Conservation (phyloP, 2,113 vertebrate species). For the Budorcas taxicolor region DNA sequence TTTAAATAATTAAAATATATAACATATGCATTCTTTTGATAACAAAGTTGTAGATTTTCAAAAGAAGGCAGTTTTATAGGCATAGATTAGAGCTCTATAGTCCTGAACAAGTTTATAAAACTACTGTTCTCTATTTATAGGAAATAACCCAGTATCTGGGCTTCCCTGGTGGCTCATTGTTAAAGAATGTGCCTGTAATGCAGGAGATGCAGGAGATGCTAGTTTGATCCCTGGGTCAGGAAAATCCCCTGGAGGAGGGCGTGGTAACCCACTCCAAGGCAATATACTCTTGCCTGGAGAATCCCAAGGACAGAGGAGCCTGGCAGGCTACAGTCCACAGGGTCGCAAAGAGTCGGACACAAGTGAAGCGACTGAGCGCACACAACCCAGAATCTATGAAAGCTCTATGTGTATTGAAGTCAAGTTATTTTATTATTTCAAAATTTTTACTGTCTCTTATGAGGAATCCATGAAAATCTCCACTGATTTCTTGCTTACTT, state of each 20-base stretch:
- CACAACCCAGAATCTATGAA: neutral
- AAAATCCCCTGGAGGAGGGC: neutral
- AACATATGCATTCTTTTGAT: neutral
- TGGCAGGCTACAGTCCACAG: neutral
- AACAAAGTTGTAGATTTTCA: neutral
- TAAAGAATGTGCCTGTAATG: neutral
- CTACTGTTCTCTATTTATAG: neutral
- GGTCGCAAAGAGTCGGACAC: neutral
- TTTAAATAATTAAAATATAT: neutral
- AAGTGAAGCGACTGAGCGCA: neutral
- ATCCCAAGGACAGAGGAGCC: neutral
- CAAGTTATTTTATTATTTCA: neutral
- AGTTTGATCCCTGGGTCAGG: neutral
- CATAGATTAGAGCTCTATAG: neutral
- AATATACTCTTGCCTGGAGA: neutral
- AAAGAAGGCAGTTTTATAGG: neutral
- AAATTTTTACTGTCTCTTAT: neutral
- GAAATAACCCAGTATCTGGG: neutral
- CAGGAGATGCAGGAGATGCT: neutral
- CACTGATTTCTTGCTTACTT: neutral
- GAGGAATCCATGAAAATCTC: neutral
- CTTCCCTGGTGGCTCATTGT: neutral
- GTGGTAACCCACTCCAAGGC: neutral
- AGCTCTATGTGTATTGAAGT: neutral
- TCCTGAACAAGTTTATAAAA: neutral